These are phyloP conservation scores for Agrochola lota DNA, from an alignment of 2,888 invertebrate species.

Conservation along the genomic window DNA sequence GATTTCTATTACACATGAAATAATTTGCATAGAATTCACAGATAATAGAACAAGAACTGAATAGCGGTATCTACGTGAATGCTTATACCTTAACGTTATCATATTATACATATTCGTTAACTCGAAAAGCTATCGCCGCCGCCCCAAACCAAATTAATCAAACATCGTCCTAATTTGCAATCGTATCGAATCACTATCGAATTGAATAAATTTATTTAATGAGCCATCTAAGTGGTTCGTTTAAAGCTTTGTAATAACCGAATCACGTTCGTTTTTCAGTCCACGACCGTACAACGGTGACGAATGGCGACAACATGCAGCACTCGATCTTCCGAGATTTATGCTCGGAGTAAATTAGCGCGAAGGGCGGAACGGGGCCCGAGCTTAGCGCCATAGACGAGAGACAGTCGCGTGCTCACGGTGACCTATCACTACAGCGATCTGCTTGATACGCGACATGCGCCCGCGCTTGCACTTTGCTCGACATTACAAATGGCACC, in stretches of 20 bases:
- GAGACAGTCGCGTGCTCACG: constrained; percentile 74
- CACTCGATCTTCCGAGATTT: constrained; percentile 76
- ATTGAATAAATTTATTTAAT: constrained; percentile 86
- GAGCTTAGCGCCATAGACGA: constrained; percentile 71
- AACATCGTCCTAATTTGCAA: constrained; percentile 80
- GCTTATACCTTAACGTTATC: constrained; percentile 51
- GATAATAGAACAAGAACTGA: constrained; percentile 68
- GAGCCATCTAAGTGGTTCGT: constrained; percentile 83
- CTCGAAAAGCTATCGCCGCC: constrained; percentile 70
- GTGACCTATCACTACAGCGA: constrained; percentile 78
- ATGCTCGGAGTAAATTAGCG: constrained; percentile 78
- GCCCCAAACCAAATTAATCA: constrained; percentile 78
- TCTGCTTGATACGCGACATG: constrained; percentile 78
- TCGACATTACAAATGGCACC: constrained; percentile 82
- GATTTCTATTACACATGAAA: constrained; percentile 76
- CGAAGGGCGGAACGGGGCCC: constrained; percentile 79
- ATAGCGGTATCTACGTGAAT: constrained; percentile 25
- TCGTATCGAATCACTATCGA: constrained; percentile 86
- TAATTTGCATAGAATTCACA: constrained; percentile 79
- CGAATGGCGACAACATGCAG: constrained; percentile 79
- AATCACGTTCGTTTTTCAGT: constrained; percentile 87
- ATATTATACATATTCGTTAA: constrained; percentile 47
- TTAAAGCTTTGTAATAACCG: constrained; percentile 84
- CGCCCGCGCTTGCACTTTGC: constrained; percentile 76
- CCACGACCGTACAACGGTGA: constrained; percentile 77